Evolutionary conservation across 2,888 invertebrate genomes (phyloP), one percentile per base, ranked within the genome.

Genomic region (Andrena marginata): DNA sequence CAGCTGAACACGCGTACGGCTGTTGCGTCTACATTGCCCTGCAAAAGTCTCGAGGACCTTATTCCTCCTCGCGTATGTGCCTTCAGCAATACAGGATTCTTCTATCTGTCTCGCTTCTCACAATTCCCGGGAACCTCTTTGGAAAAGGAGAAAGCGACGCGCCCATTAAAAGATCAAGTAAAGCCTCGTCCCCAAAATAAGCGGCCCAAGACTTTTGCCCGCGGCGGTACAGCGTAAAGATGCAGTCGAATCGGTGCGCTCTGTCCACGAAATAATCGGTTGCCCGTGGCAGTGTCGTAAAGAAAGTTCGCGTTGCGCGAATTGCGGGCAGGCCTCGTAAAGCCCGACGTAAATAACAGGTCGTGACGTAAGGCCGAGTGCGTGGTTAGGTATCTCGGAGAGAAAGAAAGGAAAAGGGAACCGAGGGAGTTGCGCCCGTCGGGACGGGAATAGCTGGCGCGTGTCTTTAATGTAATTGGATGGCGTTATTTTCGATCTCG

Each of bases 261-360:
- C 70, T 26, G 67, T 71, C 68, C 54, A 54, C 49, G 59, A 48
- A 70, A 76, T 54, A 70, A 76, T 54, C 56, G 56, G 13, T 56
- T 20, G 7, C 54, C 3, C 54, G 20, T 10, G 20, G 33, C 42
- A 49, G 63, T 26, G 49, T 77, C 77, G 64, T 73, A 72, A 78
- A 84, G 79, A 84, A 87, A 87, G 77, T 81, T 76, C 80, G 75
- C 70, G 65, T 35, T 62, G 64, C 75, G 73, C 63, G 75, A 83
- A 81, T 82, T 85, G 76, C 74, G 64, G 59, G 75, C 69, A 60
- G 56, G 26, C 35, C 82, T 80, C 78, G 86, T 85, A 81, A 85
- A 77, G 64, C 56, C 60, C 26, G 51, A 59, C 82, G 42, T 83
- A 85, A 82, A 86, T 85, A 86, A 82, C 59, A 23, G 13, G 31